A percentile compares a stretch with the other conserved stretches of the same genome.
These are phyloP conservation scores for Anticlea derivata DNA, from an alignment of 2,888 invertebrate genomes.

Conservation along the genomic window DNA sequence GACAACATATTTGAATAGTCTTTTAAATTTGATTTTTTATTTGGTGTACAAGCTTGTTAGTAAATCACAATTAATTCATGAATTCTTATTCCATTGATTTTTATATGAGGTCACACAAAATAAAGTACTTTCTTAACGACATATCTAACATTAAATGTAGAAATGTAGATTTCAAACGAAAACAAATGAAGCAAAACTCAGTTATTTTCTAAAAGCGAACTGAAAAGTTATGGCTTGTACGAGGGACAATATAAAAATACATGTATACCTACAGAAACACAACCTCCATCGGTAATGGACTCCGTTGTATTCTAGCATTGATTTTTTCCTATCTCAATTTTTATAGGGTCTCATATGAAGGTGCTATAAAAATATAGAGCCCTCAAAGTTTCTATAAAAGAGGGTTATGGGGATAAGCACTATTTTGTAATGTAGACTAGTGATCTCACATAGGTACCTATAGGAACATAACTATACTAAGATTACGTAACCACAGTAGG, in stretches of 20 bases:
- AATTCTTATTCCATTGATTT: too few relatives aligned
- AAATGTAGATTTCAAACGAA: too few relatives aligned
- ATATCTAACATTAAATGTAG: too few relatives aligned
- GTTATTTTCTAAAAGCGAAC: too few relatives aligned
- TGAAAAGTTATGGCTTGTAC: not conserved
- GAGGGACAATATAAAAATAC: not conserved
- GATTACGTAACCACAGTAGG: not conserved
- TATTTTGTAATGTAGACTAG: not conserved
- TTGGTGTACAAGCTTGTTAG: too few relatives aligned
- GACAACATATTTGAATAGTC: too few relatives aligned
- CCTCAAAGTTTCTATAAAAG: conserved; percentile 10
- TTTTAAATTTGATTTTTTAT: too few relatives aligned
- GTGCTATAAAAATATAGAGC: conserved; percentile 13
- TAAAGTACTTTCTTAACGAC: too few relatives aligned
- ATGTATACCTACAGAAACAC: not conserved
- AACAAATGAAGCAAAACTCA: too few relatives aligned
- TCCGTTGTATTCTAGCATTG: not conserved
- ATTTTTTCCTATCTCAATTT: conserved; percentile 25
- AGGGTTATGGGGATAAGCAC: conserved; percentile 1
- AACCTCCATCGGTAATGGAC: not conserved
- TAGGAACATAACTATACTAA: not conserved
- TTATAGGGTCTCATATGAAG: conserved; percentile 13
- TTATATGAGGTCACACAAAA: too few relatives aligned
- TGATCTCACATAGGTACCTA: not conserved
- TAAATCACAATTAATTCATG: too few relatives aligned